Evolutionary conservation across 2,888 invertebrate genomes (phyloP).

Genomic region (Cecidostiba fungosa): DNA sequence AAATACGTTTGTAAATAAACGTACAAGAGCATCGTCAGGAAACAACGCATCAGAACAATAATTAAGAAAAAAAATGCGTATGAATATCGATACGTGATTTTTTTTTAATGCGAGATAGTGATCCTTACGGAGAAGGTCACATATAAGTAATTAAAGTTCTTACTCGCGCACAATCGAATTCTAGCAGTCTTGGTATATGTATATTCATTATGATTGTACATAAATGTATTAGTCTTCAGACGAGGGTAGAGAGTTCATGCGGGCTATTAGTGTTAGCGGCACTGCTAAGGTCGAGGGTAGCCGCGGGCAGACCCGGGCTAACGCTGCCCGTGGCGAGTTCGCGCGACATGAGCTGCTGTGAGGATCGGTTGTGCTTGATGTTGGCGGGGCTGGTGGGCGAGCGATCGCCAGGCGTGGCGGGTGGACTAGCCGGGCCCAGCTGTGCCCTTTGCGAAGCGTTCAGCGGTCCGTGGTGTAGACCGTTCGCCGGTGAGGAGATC

Average conservation of each 20-base stretch:
- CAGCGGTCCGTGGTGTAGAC: slow-evolving; percentile 18
- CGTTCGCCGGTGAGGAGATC: slow-evolving; percentile 57
- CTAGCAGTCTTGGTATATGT: not conserved
- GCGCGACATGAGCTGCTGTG: slow-evolving; percentile 71
- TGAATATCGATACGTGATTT: not conserved
- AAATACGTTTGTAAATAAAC: slow-evolving; percentile 2
- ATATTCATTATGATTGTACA: not conserved
- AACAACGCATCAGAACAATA: slow-evolving; percentile 26
- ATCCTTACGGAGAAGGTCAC: not conserved
- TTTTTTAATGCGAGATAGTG: not conserved
- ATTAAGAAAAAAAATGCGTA: not conserved
- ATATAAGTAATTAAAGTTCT: not conserved
- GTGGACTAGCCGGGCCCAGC: slow-evolving; percentile 71
- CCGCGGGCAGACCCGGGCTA: slow-evolving; percentile 84
- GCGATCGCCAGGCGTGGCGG: slow-evolving; percentile 76
- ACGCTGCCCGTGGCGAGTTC: slow-evolving; percentile 84
- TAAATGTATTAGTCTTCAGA: slow-evolving; percentile 75
- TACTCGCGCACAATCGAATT: not conserved
- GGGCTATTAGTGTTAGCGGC: slow-evolving; percentile 85
- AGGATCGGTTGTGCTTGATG: slow-evolving; percentile 71
- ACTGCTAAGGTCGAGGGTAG: slow-evolving; percentile 85
- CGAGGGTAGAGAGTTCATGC: slow-evolving; percentile 87
- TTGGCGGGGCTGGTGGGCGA: slow-evolving; percentile 76
- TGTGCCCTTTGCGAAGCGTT: slow-evolving; percentile 51
- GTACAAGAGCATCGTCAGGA: not conserved